A percentile compares a stretch with the other conserved stretches of the same genome.
These are phyloP conservation scores for Diloba caeruleocephala DNA, from an alignment of 2,888 invertebrate species.

Conservation along the genomic window DNA sequence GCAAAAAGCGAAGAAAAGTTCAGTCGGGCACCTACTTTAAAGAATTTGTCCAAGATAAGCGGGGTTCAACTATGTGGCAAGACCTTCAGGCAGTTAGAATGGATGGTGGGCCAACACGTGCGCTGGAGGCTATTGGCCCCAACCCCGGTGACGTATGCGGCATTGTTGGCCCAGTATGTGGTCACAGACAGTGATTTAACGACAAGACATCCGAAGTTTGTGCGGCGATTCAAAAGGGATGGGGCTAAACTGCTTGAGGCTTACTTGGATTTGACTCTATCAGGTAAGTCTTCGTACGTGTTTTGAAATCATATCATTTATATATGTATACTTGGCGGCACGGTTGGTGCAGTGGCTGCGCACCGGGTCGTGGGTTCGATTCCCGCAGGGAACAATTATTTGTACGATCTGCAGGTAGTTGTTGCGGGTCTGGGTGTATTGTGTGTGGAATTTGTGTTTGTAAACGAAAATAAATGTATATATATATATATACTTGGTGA, in stretches of 20 bases:
- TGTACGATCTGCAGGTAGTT: too few relatives aligned
- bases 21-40: constrained; percentile 78
- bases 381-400: too few relatives aligned
- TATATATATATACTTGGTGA: too few relatives aligned
- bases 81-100: constrained; percentile 82
- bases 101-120: constrained; percentile 85
- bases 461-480: too few relatives aligned
- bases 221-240: constrained; percentile 77
- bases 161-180: constrained; percentile 76
- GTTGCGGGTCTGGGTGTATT: too few relatives aligned
- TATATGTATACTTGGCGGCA: too few relatives aligned
- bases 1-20: constrained; percentile 84
- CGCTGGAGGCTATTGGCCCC: constrained; percentile 80
- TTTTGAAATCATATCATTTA: not conserved
- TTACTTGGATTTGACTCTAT: constrained; percentile 81
- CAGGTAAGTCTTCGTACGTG: constrained; percentile 67
- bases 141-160: constrained; percentile 80
- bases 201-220: constrained; percentile 79
- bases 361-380: too few relatives aligned
- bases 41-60: constrained; percentile 74
- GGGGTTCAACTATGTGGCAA: constrained; percentile 78
- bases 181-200: constrained; percentile 78
- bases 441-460: too few relatives aligned
- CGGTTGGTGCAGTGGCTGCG: too few relatives aligned
- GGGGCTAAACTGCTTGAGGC: constrained; percentile 76